Evolutionary conservation across 53 echinoderm and acorn worm species (phyloP), one percentile per base, ranked within the genome.

Genomic region (Henricia sp.): DNA sequence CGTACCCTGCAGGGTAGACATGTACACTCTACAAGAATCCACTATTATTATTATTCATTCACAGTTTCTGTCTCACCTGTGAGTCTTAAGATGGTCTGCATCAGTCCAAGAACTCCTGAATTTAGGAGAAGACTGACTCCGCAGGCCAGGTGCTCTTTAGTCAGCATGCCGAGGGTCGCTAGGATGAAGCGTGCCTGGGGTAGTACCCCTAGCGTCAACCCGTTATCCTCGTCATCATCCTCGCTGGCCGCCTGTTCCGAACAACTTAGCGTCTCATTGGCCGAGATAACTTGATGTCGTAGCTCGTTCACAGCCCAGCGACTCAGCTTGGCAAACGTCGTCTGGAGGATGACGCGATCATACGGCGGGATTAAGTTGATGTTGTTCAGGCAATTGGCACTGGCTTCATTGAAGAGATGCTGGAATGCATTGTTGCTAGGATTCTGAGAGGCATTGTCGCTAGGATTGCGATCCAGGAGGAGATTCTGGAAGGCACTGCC

Each of bases 121-220:
- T 96, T 96, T 27, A 96, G 64, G 68, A 96, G 77, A 29, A 90
- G 86, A 88, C 96, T 96, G 64, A 96, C 70, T 8, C 96, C 93
- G 75, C 92, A 90, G 6, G 96, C 94, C 39, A 91, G 88, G 17
- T 94, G 92, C 59, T 96, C 96, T 24, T 90, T 84, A 19, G 96
- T 92, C 71, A 96, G 75, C 35, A 96, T 85, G 12, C 93, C 93
- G 25, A 96, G 85, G 70, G 90, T 90, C 23, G 96, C 91, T 19
- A 96, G 94, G 28, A 96, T 86, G 83, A 96, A 96, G 53, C 96
- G 83, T 3, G 94, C 93, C 37, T 96, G 92, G 26, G 96, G 96
- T 44, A 94, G 69, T 17, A 84, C 87, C 32, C 92, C 90, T 37
- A 94, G 73, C 26, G 89, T 90, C 68, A 86, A 60, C 10, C 89